A percentile compares a stretch with the other conserved stretches of the same genome.
phyloP scores from a whole-genome alignment of 2,888 invertebrate species.

The Catocala nupta region DNA sequence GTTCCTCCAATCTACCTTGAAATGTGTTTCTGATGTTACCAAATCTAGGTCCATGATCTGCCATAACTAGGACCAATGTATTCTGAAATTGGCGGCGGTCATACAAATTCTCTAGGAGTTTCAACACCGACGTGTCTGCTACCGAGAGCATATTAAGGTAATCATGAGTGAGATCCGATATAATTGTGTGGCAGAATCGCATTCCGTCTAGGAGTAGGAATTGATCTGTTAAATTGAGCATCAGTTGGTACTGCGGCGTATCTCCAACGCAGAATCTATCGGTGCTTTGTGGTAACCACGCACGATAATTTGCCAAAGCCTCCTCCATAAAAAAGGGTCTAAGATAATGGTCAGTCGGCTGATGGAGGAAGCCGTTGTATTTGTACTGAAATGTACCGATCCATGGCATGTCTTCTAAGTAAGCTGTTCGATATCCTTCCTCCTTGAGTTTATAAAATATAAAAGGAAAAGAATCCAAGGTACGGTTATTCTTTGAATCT shows the following conservation, averaged over 20 bases:
- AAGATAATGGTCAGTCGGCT: conserved; percentile 97
- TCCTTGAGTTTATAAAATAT: conserved; percentile 93
- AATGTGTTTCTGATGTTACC: conserved; percentile 29
- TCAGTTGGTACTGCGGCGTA: conserved; percentile 54
- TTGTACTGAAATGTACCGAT: conserved; percentile 96
- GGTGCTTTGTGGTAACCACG: conserved; percentile 67
- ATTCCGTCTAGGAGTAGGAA: conserved; percentile 73
- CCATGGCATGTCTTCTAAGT: conserved; percentile 94
- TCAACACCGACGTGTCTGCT: conserved; percentile 91
- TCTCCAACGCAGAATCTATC: conserved; percentile 86
- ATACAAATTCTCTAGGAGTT: conserved; percentile 89
- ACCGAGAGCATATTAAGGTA: conserved; percentile 92
- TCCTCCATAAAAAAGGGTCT: conserved; percentile 92
- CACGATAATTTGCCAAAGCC: conserved; percentile 38
- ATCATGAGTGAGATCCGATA: conserved; percentile 95
- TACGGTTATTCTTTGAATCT: conserved; percentile 86
- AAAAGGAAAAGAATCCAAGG: conserved; percentile 93
- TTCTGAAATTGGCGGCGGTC: conserved; percentile 90
- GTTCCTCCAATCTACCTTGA: conserved; percentile 53
- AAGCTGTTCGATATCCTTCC: conserved; percentile 92
- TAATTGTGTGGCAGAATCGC: conserved; percentile 95
- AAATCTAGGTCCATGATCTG: conserved; percentile 93
- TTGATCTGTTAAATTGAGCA: conserved; percentile 84
- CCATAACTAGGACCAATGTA: conserved; percentile 95
- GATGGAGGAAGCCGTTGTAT: conserved; percentile 93